Percentiles rank a stretch among this genome's conserved stretches.
Conservation (phyloP, 1,140 invertebrate species). For the Leptopilina clavipes region DNA sequence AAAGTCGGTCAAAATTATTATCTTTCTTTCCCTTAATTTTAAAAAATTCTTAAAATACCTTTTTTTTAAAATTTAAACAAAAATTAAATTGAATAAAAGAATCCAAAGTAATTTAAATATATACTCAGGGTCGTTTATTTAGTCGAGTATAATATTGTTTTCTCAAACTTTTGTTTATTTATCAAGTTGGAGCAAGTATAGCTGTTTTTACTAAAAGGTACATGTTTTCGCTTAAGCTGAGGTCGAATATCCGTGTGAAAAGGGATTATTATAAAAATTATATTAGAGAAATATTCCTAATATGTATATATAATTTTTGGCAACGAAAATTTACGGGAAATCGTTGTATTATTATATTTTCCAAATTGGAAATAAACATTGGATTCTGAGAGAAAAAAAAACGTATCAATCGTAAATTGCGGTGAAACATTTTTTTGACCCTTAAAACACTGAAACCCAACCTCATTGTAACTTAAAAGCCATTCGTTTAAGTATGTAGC, state of each 20-base stretch:
- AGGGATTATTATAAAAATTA: constrained; percentile 38
- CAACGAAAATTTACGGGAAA: no score
- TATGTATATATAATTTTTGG: no score
- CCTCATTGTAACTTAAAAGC: constrained; percentile 56
- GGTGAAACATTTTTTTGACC: constrained; percentile 35
- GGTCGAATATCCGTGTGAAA: constrained; percentile 61
- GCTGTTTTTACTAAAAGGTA: constrained; percentile 62
- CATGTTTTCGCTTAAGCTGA: constrained; percentile 64
- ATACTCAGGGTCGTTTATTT: constrained; percentile 53
- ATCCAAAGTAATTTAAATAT: constrained; percentile 34
- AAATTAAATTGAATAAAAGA: constrained; percentile 37
- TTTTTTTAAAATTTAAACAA: constrained; percentile 33
- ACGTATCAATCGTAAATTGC: no score
- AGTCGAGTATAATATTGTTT: constrained; percentile 55
- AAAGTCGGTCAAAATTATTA: constrained; percentile 72
- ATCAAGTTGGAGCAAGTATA: constrained; percentile 62
- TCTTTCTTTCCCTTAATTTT: constrained; percentile 54
- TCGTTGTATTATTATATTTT: no score
- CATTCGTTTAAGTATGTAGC: constrained; percentile 64
- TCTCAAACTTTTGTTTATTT: constrained; percentile 66
- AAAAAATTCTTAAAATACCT: constrained; percentile 45
- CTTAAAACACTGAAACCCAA: constrained; percentile 62
- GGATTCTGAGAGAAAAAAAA: no score
- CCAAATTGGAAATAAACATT: no score
- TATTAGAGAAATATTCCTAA: no score